Evolutionary conservation across 1,140 invertebrate species (phyloP).

Genomic region (Anoplolepis gracilipes): DNA sequence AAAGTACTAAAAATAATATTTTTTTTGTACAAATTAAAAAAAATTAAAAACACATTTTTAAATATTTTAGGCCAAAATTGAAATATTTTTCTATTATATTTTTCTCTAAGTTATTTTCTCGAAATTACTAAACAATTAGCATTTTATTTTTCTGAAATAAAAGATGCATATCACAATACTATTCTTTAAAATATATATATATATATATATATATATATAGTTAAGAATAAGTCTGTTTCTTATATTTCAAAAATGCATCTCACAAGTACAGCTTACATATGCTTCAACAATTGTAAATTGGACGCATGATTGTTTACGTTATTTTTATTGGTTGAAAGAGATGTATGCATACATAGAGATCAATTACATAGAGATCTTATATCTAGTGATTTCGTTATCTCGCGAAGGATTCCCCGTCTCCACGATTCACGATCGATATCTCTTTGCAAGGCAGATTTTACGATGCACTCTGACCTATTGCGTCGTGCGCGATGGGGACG

Average conservation of each 20-base stretch:
- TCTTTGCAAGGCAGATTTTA: conserved; percentile 64
- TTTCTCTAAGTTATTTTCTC: background rate
- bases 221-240: background rate
- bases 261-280: background rate
- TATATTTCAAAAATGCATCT: conserved; percentile 1
- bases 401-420: background rate
- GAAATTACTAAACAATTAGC: background rate
- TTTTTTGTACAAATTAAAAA: background rate
- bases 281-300: conserved; percentile 13
- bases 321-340: background rate
- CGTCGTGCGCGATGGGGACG: conserved; percentile 43
- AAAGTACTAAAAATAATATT: conserved; percentile 12
- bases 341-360: too few species aligned
- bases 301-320: background rate
- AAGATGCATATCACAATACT: background rate
- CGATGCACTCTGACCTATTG: conserved; percentile 62
- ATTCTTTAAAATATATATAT: background rate
- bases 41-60: background rate
- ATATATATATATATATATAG: too few species aligned
- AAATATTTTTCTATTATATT: background rate
- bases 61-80: background rate
- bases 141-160: background rate
- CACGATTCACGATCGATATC: conserved; percentile 67
- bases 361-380: conserved; percentile 12
- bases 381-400: conserved; percentile 25